Conservation (phyloP, 2,888 invertebrate genomes). For the Gasteruption jaculator region DNA sequence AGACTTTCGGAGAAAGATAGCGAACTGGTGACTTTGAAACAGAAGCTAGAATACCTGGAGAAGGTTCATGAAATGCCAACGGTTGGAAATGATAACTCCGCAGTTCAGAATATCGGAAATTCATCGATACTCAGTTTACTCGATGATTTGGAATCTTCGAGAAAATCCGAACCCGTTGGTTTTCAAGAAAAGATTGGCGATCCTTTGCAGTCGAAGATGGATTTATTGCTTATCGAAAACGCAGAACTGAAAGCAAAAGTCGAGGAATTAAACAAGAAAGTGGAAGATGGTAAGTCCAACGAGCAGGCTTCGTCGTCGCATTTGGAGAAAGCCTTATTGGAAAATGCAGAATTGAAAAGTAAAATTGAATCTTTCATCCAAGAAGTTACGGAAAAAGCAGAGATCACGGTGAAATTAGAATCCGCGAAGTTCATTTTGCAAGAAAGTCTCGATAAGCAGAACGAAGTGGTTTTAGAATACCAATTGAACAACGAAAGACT, state of each 20-base stretch:
- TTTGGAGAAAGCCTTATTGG: no score
- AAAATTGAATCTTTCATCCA: no score
- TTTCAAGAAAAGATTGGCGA: constrained; percentile 5
- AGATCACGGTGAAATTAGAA: no score
- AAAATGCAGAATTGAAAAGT: no score
- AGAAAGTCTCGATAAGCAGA: constrained; percentile 1
- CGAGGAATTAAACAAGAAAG: constrained; percentile 1
- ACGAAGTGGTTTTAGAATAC: not conserved
- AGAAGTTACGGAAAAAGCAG: no score
- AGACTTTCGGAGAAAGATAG: constrained; percentile 22
- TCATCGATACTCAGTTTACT: no score
- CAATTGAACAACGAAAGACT: no score
- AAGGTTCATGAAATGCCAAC: constrained; percentile 7
- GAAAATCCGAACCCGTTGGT: no score
- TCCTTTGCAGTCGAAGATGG: not conserved
- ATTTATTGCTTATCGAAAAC: not conserved
- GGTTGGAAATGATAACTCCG: not conserved
- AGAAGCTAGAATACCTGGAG: constrained; percentile 50
- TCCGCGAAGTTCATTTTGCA: no score
- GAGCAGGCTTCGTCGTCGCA: no score
- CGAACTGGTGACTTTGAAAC: constrained; percentile 51
- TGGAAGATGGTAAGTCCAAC: constrained; percentile 2
- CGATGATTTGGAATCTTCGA: no score
- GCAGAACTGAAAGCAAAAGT: constrained; percentile 7
- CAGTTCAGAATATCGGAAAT: no score